Evolutionary conservation across 2,797 vertebrate species (phyloP).

Genomic region (Esox masquinongy): DNA sequence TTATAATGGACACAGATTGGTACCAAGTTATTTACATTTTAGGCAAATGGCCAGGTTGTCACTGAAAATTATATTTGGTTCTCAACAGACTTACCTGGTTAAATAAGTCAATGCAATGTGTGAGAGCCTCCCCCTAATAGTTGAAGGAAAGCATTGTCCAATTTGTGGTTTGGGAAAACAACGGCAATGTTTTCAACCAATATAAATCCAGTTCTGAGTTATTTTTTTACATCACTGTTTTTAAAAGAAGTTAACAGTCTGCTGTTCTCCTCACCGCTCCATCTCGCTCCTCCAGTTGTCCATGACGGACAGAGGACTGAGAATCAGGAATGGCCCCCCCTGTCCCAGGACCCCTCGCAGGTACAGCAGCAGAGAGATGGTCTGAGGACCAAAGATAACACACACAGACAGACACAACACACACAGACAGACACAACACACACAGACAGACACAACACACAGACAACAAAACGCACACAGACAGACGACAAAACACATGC

Average conservation of each 20-base stretch:
- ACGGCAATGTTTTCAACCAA: not conserved
- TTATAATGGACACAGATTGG: no score
- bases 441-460: not conserved
- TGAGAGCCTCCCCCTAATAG: not conserved
- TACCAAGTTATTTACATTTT: no score
- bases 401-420: not conserved
- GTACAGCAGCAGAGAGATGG: slow-evolving; percentile 85
- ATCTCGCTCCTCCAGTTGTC: slow-evolving; percentile 91
- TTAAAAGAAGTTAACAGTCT: not conserved
- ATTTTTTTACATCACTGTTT: no score
- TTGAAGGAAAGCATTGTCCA: not conserved
- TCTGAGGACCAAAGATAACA: slow-evolving; percentile 66
- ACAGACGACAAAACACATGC: not conserved
- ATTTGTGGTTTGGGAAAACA: no score
- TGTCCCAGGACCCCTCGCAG: slow-evolving; percentile 69
- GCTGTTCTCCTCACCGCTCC: slow-evolving; percentile 70
- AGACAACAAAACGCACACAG: not conserved
- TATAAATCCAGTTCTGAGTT: no score
- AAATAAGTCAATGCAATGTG: not conserved
- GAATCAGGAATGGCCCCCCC: slow-evolving; percentile 83
- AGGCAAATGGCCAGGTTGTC: no score
- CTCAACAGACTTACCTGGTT: no score
- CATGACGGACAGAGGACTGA: slow-evolving; percentile 89
- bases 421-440: no score
- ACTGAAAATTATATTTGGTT: no score